These are phyloP conservation scores for Caloenas nicobarica DNA, from an alignment of 2,113 vertebrate species.

Conservation along the genomic window DNA sequence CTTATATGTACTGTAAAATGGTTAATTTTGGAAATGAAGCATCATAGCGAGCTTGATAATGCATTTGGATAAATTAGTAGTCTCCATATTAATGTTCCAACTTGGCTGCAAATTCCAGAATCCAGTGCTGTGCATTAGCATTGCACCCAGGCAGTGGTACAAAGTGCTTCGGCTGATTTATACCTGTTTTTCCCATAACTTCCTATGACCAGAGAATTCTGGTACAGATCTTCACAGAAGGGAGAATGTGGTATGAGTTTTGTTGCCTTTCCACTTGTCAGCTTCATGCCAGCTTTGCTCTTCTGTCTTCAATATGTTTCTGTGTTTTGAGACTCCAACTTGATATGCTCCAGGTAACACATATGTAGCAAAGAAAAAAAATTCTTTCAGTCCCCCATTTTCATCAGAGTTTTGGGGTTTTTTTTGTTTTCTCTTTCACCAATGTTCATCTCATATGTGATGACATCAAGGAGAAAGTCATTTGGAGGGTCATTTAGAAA, in stretches of 20 bases:
- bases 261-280: background rate
- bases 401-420: background rate
- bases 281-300: background rate
- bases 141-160: background rate
- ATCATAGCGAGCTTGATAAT: background rate
- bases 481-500: background rate
- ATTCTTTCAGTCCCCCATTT: background rate
- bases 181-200: background rate
- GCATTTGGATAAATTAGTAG: background rate
- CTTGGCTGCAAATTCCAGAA: background rate
- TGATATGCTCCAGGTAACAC: background rate
- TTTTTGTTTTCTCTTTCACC: background rate
- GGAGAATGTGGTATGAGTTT: background rate
- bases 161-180: background rate
- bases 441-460: fast-evolving
- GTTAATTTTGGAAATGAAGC: background rate
- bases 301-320: background rate
- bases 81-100: background rate
- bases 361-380: background rate
- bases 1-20: background rate
- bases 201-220: background rate
- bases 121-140: background rate
- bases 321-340: background rate
- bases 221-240: background rate
- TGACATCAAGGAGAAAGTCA: background rate